These are phyloP conservation scores for Drosophila willistoni DNA, from an alignment of 1,140 invertebrate genomes.

Conservation along the genomic window DNA sequence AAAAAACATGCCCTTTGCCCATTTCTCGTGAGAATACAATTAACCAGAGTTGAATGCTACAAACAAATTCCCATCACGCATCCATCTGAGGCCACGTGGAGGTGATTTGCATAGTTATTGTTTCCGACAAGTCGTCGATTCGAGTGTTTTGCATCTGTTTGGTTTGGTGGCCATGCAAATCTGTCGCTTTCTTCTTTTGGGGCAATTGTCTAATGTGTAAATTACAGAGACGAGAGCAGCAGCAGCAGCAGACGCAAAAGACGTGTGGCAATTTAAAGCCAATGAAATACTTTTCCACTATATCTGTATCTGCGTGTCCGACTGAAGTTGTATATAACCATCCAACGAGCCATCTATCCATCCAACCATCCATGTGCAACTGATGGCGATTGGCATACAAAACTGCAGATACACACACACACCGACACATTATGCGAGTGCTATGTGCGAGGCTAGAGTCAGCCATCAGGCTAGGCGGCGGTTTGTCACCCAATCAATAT, in stretches of 20 bases:
- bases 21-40: no score
- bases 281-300: slow-evolving; percentile 58
- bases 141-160: slow-evolving; percentile 49
- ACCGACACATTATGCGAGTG: not conserved
- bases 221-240: slow-evolving; percentile 42
- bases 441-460: no score
- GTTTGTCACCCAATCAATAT: no score
- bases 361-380: slow-evolving; percentile 27
- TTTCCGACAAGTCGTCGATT: slow-evolving; percentile 51
- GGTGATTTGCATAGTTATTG: slow-evolving; percentile 54
- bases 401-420: slow-evolving; percentile 50
- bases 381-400: slow-evolving; percentile 72
- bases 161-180: slow-evolving; percentile 56
- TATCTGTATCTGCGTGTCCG: not conserved
- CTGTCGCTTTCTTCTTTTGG: slow-evolving; percentile 72
- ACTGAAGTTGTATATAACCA: not conserved
- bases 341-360: no score
- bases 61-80: slow-evolving; percentile 16
- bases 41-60: no score
- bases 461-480: no score
- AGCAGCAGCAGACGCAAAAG: slow-evolving; percentile 24
- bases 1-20: slow-evolving; percentile 1
- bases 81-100: slow-evolving; percentile 56
- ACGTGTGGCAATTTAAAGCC: slow-evolving; percentile 66
- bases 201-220: slow-evolving; percentile 76